A percentile compares a stretch with the other conserved stretches of the same genome.
phyloP scores from a whole-genome alignment of 1,140 invertebrate species.

The Melipona quadrifasciata region DNA sequence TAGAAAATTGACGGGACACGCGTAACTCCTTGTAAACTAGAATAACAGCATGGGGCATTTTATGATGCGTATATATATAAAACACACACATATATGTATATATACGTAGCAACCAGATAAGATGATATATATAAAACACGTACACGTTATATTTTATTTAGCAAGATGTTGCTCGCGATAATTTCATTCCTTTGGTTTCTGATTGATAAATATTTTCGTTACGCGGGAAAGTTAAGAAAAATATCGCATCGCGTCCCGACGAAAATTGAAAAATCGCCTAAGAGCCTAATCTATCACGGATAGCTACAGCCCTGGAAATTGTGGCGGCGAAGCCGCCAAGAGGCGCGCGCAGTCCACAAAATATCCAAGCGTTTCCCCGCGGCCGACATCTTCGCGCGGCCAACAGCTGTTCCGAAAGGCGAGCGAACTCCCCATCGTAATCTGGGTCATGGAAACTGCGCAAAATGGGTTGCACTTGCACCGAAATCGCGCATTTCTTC shows the following conservation, averaged over 20 bases:
- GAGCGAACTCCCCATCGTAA: slow-evolving; percentile 80
- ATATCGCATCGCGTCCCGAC: too few relatives aligned
- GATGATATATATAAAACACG: slow-evolving; percentile 19
- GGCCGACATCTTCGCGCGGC: slow-evolving; percentile 77
- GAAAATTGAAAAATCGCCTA: slow-evolving; percentile 18
- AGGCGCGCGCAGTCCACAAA: slow-evolving; percentile 75
- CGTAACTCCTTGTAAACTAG: not conserved
- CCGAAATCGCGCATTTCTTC: slow-evolving; percentile 51
- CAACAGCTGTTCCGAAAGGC: slow-evolving; percentile 80
- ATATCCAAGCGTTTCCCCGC: slow-evolving; percentile 76
- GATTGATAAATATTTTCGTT: not conserved
- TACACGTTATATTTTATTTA: not conserved
- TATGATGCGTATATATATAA: slow-evolving; percentile 3
- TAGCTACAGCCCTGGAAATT: slow-evolving; percentile 74
- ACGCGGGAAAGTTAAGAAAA: too few relatives aligned
- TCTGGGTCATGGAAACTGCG: slow-evolving; percentile 82
- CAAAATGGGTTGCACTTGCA: slow-evolving; percentile 69
- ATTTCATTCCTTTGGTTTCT: slow-evolving; percentile 11
- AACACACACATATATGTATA: not conserved
- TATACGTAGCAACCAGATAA: not conserved
- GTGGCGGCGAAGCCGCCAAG: slow-evolving; percentile 78
- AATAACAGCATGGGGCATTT: slow-evolving; percentile 16
- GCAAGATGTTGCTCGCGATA: not conserved
- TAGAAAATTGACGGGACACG: not conserved
- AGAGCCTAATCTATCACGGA: slow-evolving; percentile 10